Percentiles rank a stretch among this genome's conserved stretches.
phyloP scores from a whole-genome alignment of 2,888 invertebrate species.

The Pristionchus mayeri region DNA sequence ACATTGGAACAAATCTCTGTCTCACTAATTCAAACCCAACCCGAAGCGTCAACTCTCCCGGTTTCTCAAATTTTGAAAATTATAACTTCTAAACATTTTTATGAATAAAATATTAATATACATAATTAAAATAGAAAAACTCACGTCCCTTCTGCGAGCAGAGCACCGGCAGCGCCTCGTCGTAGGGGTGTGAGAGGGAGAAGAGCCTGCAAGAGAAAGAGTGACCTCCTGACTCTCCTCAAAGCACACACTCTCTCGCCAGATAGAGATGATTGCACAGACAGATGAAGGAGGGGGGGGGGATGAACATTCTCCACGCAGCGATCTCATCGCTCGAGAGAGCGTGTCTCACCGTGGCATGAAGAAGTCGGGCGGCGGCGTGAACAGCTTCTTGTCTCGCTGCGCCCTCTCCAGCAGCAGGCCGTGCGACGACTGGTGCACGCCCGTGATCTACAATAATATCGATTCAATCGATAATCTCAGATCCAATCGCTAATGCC shows the following conservation, averaged over 20 bases:
- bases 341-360: slow-evolving; percentile 31
- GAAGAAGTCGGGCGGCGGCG: slow-evolving; percentile 35
- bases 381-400: slow-evolving; percentile 13
- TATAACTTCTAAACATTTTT: no score
- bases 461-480: no score
- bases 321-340: no score
- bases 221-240: no score
- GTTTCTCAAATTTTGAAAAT: background rate
- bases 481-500: no score
- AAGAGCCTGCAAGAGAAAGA: slow-evolving; percentile 55
- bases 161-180: slow-evolving; percentile 62
- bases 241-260: no score
- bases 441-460: slow-evolving; percentile 36
- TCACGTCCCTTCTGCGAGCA: slow-evolving; percentile 54
- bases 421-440: slow-evolving; percentile 19
- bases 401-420: slow-evolving; percentile 46
- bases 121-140: background rate
- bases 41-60: background rate
- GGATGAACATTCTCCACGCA: no score
- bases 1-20: no score
- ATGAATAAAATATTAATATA: background rate
- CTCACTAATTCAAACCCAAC: background rate
- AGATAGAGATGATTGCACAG: no score
- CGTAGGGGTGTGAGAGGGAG: slow-evolving; percentile 62
- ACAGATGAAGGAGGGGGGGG: no score